phyloP scores from a whole-genome alignment of 23 tunicate species.

The Styela clava region DNA sequence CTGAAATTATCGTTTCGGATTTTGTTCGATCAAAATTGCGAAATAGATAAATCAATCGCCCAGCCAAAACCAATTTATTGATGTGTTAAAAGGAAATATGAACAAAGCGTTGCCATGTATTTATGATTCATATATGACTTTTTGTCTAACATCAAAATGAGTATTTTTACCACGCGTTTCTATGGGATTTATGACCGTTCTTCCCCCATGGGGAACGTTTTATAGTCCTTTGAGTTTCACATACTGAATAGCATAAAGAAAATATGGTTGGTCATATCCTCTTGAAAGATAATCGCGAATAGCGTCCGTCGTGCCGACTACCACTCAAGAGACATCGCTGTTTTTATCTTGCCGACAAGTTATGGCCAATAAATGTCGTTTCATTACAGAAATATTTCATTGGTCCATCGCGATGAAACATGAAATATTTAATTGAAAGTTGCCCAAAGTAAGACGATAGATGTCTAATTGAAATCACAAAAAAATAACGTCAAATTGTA shows the following conservation, averaged over 20 bases:
- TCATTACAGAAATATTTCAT: neutral
- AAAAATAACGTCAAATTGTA: too few species aligned
- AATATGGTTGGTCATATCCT: neutral
- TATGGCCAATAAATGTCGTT: neutral
- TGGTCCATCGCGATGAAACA: too few species aligned
- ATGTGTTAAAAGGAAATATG: too few species aligned
- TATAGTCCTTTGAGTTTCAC: neutral
- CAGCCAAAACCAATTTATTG: too few species aligned
- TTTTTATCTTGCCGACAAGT: neutral
- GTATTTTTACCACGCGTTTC: neutral
- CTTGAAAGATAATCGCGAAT: neutral
- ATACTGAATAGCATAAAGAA: neutral
- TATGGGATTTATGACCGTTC: neutral
- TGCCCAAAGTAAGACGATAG: too few species aligned
- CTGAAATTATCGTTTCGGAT: too few species aligned
- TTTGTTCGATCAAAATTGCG: too few species aligned
- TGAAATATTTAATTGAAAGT: too few species aligned
- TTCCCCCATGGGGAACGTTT: neutral
- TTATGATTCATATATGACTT: neutral
- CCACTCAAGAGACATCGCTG: neutral
- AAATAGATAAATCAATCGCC: too few species aligned
- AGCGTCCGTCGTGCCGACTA: neutral
- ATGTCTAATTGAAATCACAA: too few species aligned
- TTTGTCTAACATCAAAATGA: too few species aligned
- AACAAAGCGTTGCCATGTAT: neutral